phyloP scores from a whole-genome alignment of 2,797 vertebrate genomes.

The Anguilla marmorata region DNA sequence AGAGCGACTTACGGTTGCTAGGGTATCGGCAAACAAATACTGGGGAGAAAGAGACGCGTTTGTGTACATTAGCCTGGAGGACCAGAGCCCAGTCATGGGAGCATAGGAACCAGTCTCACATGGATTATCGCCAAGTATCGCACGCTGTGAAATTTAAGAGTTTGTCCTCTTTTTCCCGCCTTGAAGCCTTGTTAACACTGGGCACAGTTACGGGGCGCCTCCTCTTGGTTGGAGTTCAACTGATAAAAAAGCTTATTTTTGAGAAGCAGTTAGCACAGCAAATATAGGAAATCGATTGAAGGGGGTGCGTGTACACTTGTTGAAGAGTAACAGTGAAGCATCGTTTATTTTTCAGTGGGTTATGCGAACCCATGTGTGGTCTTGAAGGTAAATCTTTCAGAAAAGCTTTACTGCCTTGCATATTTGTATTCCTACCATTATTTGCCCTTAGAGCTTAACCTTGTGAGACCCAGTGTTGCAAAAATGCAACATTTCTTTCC shows the following conservation, averaged over 20 bases:
- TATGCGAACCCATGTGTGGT: not conserved
- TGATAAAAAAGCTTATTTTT: not conserved
- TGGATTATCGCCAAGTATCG: not conserved
- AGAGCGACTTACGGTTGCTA: constrained; percentile 18
- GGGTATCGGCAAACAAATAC: not conserved
- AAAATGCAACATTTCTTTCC: no score
- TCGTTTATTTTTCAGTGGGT: not conserved
- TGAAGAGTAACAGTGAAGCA: not conserved
- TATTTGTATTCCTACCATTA: not conserved
- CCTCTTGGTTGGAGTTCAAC: not conserved
- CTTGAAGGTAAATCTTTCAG: not conserved
- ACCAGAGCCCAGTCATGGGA: not conserved
- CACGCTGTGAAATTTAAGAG: not conserved
- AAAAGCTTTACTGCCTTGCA: not conserved
- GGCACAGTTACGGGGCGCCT: not conserved
- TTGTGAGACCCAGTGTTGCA: not conserved
- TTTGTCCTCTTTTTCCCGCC: not conserved
- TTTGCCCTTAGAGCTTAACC: not conserved
- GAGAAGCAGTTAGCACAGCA: not conserved
- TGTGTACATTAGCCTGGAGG: constrained; percentile 9
- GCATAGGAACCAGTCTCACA: constrained; percentile 15
- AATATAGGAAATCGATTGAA: not conserved
- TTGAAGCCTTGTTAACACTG: not conserved
- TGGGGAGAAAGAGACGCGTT: not conserved
- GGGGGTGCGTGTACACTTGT: not conserved